Base-by-base conservation (phyloP, 2,888 invertebrate genomes). In the Pyrocoelia pectoralis region DNA sequence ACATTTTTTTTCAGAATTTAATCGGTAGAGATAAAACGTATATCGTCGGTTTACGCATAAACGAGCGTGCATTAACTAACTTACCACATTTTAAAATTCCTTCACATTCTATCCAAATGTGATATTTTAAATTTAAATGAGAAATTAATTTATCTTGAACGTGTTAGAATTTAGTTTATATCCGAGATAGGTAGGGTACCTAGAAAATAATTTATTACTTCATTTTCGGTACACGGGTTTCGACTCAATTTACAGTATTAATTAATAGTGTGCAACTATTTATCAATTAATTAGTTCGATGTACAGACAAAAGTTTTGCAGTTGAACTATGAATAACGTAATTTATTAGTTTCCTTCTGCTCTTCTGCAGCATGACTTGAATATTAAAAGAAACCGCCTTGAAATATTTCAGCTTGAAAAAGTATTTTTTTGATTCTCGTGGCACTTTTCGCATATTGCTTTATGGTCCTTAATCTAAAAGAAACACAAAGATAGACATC, bases 261-360 rank as follows among this genome's bases (percentile, higher is more conserved):
- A 43, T 15, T 43, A 43, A 13, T n/a, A 43, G 15, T 15, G 13
- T 13, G 15, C 13, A 43, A 43, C 15, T 43, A 43, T 6, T 19
- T 28, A 50, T 17, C 15, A 19, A n/a, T 50, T 50, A 28, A 28
- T 50, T 50, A 13, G 12, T 19, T 19, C 28, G 19, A 28, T 9
- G 24, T 50, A 24, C 50, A 48, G 15, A 48, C 15, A 48, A 48
- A 48, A 48, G n/a, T 48, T 48, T 33, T 33, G 33, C 8, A 33
- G 33, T 18, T 3, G 14, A 48, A 48, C 8, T 48, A 18, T 15
- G 15, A 48, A 18, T 14, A 8, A 15, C 9, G 12, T 48, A 14
- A 48, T 48, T 48, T 48, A 48, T 48, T 48, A 48, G 19, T 3
- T n/a, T 15, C 19, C 15, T 18, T 48, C 15, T 48, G 24, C 24